A percentile compares a stretch with the other conserved stretches of the same genome.
phyloP scores from a whole-genome alignment of 30 jellyfish, hydroid and myxozoan species.

The Cassiopea andromeda region DNA sequence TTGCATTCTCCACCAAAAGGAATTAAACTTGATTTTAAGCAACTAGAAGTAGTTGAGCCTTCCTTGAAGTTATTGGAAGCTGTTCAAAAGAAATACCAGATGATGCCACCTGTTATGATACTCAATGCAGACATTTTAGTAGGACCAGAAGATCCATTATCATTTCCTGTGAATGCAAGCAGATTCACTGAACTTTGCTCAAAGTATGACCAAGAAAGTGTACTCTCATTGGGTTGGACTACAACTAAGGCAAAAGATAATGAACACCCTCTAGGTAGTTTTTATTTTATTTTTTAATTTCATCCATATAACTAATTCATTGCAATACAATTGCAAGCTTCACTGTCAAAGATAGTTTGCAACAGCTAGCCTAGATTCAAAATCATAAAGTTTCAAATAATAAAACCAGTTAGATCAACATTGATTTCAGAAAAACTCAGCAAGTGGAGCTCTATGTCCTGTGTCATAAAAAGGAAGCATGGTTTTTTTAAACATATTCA shows the following conservation, averaged over 20 bases:
- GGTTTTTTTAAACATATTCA: too few species aligned
- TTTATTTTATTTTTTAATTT: not conserved
- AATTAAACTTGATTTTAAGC: slow-evolving; percentile 86
- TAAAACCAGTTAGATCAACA: too few species aligned
- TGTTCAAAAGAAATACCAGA: not conserved
- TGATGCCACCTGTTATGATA: slow-evolving; percentile 49
- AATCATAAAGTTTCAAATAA: too few species aligned
- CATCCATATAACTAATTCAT: too few species aligned
- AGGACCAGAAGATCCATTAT: slow-evolving; percentile 86
- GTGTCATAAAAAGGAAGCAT: too few species aligned
- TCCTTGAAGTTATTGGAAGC: slow-evolving; percentile 73
- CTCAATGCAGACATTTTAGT: slow-evolving; percentile 88
- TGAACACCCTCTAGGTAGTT: slow-evolving; percentile 37
- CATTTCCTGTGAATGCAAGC: slow-evolving; percentile 77
- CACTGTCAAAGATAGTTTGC: too few species aligned
- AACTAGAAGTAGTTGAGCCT: slow-evolving; percentile 73
- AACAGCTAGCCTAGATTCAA: too few species aligned
- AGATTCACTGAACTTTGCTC: slow-evolving; percentile 41
- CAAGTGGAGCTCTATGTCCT: too few species aligned
- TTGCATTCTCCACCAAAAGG: slow-evolving; percentile 62
- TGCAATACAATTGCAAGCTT: too few species aligned
- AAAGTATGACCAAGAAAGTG: slow-evolving; percentile 6
- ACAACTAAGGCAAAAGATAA: slow-evolving; percentile 26
- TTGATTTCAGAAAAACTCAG: too few species aligned
- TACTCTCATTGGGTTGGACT: slow-evolving; percentile 96